A percentile compares a stretch with the other conserved stretches of the same genome.
phyloP scores from a whole-genome alignment of 2,113 vertebrate genomes.

The Cnemophilus loriae region DNA sequence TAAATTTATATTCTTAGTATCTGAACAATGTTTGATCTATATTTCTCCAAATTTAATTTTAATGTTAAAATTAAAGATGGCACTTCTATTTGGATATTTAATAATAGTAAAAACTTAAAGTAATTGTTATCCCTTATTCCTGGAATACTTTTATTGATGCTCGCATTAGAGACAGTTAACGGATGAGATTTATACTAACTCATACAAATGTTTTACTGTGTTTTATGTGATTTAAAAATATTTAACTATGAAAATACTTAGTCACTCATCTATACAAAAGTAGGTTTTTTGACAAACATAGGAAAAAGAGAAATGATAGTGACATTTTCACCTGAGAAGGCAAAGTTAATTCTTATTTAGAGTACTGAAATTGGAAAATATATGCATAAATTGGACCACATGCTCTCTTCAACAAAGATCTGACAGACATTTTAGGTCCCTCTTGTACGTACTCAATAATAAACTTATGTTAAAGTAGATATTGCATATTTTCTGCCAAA shows the following conservation, averaged over 20 bases:
- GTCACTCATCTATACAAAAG: background rate
- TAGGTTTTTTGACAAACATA: background rate
- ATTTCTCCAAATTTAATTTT: background rate
- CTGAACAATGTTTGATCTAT: background rate
- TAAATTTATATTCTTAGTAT: background rate
- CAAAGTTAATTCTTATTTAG: background rate
- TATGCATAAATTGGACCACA: background rate
- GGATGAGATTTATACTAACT: background rate
- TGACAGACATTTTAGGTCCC: background rate
- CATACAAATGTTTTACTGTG: background rate
- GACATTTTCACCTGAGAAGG: background rate
- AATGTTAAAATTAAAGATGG: background rate
- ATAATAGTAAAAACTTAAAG: background rate
- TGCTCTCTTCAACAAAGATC: background rate
- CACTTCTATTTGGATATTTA: background rate
- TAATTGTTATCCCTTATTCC: background rate
- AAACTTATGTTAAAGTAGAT: background rate
- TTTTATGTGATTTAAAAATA: background rate
- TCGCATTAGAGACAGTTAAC: background rate
- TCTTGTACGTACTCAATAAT: background rate
- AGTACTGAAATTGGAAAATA: background rate
- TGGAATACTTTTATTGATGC: background rate
- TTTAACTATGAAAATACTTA: background rate
- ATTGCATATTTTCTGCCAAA: background rate
- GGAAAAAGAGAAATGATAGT: background rate